phyloP scores from a whole-genome alignment of 2,113 vertebrate species.

The Dicentrarchus labrax region DNA sequence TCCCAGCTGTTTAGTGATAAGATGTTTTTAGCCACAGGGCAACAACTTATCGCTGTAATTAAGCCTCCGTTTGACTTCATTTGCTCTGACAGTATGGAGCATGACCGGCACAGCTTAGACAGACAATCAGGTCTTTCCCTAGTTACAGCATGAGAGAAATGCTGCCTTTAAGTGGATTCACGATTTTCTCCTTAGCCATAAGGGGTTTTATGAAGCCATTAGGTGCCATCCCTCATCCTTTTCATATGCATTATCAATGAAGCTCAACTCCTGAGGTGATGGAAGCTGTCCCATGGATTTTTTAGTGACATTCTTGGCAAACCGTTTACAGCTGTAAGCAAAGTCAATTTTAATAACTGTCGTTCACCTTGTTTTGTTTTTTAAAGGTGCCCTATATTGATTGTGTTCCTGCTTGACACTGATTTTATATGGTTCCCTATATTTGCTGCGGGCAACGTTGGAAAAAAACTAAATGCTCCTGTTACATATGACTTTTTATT shows the following conservation, averaged over 20 bases:
- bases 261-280: slow-evolving; percentile 62
- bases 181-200: slow-evolving; percentile 28
- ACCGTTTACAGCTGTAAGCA: slow-evolving; percentile 61
- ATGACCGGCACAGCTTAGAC: slow-evolving; percentile 63
- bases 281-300: slow-evolving; percentile 72
- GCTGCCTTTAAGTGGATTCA: slow-evolving; percentile 51
- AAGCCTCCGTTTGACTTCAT: slow-evolving; percentile 79
- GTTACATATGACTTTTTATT: slow-evolving; percentile 24
- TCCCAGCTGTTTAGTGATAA: slow-evolving; percentile 77
- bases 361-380: slow-evolving; percentile 61
- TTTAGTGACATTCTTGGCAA: slow-evolving; percentile 61
- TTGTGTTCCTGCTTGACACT: slow-evolving; percentile 53
- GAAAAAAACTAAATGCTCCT: slow-evolving; percentile 3
- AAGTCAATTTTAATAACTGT: slow-evolving; percentile 73
- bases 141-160: slow-evolving; percentile 38
- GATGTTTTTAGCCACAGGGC: slow-evolving; percentile 79
- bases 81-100: slow-evolving; percentile 72
- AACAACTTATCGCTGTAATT: slow-evolving; percentile 82
- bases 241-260: slow-evolving; percentile 73
- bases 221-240: slow-evolving; percentile 59
- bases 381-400: slow-evolving; percentile 57
- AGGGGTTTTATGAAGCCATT: slow-evolving; percentile 57
- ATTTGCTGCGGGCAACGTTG: slow-evolving; percentile 39
- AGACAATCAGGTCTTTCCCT: slow-evolving; percentile 43
- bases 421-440: slow-evolving; percentile 56